phyloP scores from a whole-genome alignment of 2,888 invertebrate genomes.

The Pogonocherus hispidulus region DNA sequence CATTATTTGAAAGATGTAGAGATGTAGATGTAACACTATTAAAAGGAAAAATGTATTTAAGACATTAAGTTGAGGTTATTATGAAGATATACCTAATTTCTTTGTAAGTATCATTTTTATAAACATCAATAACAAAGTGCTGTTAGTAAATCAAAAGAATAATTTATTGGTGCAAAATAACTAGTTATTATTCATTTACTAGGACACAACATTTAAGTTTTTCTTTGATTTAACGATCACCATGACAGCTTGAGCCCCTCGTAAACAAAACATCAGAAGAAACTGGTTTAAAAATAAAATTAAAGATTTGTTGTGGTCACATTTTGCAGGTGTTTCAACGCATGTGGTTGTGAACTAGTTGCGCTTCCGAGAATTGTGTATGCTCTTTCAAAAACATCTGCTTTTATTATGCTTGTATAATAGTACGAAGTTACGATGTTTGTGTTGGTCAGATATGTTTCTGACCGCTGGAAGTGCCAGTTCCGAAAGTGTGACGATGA shows the following conservation, averaged over 20 bases:
- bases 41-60: too few relatives aligned
- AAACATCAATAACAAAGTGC: too few relatives aligned
- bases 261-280: conserved; percentile 1
- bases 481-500: conserved; percentile 1
- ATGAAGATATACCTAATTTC: too few relatives aligned
- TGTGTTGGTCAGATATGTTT: background rate
- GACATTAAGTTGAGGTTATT: too few relatives aligned
- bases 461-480: background rate
- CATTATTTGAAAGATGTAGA: too few relatives aligned
- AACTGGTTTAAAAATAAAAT: background rate
- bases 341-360: background rate
- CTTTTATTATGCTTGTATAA: background rate
- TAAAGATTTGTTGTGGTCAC: background rate
- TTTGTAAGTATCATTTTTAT: too few relatives aligned
- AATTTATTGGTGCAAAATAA: background rate
- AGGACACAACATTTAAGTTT: background rate
- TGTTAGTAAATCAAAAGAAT: too few relatives aligned
- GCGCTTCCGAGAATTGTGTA: background rate
- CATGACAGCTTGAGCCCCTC: background rate
- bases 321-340: conserved; percentile 3
- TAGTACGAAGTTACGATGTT: background rate
- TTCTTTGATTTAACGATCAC: background rate
- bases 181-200: background rate
- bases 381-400: background rate
- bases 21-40: too few relatives aligned